A percentile compares a stretch with the other conserved stretches of the same genome.
phyloP scores from a whole-genome alignment of 1,140 invertebrate genomes.

The Myzus persicae region DNA sequence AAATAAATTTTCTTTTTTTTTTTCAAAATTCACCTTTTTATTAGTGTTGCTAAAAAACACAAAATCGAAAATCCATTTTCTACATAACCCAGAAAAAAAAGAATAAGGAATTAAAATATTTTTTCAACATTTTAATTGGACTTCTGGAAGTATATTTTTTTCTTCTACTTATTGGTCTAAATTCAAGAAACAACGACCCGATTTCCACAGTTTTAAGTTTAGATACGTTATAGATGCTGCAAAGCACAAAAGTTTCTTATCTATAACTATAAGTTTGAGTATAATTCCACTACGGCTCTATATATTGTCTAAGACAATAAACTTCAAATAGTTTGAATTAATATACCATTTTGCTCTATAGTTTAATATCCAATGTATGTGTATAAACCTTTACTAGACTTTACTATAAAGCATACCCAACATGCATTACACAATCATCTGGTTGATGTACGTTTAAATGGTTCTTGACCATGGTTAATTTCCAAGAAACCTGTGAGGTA shows the following conservation, averaged over 20 bases:
- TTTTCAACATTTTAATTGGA: too few species aligned
- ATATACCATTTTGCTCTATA: background rate
- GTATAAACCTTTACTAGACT: too few species aligned
- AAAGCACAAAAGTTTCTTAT: background rate
- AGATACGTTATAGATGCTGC: background rate
- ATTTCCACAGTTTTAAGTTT: background rate
- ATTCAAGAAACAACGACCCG: too few species aligned
- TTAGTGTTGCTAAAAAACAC: too few species aligned
- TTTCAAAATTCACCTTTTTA: too few species aligned
- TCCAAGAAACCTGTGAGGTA: background rate
- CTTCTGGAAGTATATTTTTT: too few species aligned
- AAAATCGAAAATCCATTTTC: too few species aligned
- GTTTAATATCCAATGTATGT: too few species aligned
- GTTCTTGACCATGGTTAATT: background rate
- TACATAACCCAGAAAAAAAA: too few species aligned
- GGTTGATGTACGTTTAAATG: background rate
- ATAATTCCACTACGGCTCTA: background rate
- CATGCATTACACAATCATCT: background rate
- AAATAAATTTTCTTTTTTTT: too few species aligned
- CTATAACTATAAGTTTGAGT: background rate
- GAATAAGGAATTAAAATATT: too few species aligned
- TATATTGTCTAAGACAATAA: background rate
- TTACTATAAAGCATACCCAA: background rate
- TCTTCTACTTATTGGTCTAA: too few species aligned
- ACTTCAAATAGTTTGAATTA: background rate